Evolutionary conservation across 53 echinoderm and acorn worm species (phyloP).

Genomic region (Glandiceps talaboti): DNA sequence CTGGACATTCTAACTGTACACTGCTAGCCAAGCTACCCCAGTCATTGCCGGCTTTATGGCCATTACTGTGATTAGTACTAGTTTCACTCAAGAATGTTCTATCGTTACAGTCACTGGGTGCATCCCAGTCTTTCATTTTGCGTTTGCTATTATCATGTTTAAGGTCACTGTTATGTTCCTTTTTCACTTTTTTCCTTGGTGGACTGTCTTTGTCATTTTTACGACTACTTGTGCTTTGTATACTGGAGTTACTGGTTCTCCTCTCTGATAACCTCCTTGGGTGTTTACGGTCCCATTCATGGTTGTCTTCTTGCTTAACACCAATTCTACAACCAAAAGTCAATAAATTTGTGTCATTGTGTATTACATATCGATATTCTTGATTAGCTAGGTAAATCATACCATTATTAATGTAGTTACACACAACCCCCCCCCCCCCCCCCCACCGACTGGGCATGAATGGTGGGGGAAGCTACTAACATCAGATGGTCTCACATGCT

Average conservation of each 20-base stretch:
- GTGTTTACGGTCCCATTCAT: neutral
- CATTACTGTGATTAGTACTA: neutral
- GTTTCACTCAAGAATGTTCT: slow-evolving; percentile 3
- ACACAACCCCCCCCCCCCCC: too few species aligned
- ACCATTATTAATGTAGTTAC: too few species aligned
- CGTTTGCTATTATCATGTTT: neutral
- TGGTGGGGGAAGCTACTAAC: too few species aligned
- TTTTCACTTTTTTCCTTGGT: slow-evolving; percentile 23
- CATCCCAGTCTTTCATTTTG: slow-evolving; percentile 4
- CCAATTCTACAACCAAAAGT: too few species aligned
- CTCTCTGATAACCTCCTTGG: slow-evolving; percentile 9
- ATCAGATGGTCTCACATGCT: too few species aligned
- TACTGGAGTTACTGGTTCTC: slow-evolving; percentile 31
- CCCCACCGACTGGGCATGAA: too few species aligned
- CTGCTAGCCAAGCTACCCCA: neutral
- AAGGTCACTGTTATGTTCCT: neutral
- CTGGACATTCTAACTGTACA: neutral
- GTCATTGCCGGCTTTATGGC: slow-evolving; percentile 1
- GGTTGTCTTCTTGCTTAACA: neutral
- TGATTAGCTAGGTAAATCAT: too few species aligned
- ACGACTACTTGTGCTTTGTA: slow-evolving; percentile 39
- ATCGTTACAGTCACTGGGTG: neutral
- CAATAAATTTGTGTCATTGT: too few species aligned
- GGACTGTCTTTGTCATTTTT: slow-evolving; percentile 32
- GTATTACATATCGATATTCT: too few species aligned